These are phyloP conservation scores for Cephalopholis sonnerati DNA, from an alignment of 2,113 vertebrate species.

Conservation along the genomic window DNA sequence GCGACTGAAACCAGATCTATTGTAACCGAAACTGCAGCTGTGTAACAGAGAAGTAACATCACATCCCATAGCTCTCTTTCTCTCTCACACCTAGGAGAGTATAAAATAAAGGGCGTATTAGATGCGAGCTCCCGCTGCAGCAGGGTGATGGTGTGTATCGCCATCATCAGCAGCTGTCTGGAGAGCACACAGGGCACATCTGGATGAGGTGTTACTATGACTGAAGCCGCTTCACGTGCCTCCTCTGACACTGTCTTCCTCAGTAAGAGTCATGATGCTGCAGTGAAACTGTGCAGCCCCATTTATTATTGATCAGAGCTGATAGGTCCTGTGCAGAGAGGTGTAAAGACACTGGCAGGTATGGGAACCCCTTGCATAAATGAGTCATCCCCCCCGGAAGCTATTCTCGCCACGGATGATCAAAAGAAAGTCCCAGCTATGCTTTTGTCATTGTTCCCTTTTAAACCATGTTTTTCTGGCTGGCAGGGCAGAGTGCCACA, in stretches of 20 bases:
- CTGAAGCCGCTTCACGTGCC: constrained; percentile 27
- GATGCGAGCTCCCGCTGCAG: constrained; percentile 2
- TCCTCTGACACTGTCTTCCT: constrained; percentile 16
- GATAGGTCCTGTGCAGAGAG: constrained; percentile 45
- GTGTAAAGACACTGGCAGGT: constrained; percentile 1
- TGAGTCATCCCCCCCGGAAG: constrained; percentile 47
- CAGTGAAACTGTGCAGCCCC: constrained; percentile 30
- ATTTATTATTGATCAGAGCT: constrained; percentile 61
- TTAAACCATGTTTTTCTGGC: constrained; percentile 21
- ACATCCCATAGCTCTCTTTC: not conserved
- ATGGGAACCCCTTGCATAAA: constrained; percentile 25
- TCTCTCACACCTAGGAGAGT: not conserved
- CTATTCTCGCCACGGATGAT: constrained; percentile 45
- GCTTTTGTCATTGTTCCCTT: constrained; percentile 47
- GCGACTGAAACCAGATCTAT: constrained; percentile 48
- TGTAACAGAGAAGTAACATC: constrained; percentile 47
- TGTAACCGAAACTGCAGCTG: constrained; percentile 60
- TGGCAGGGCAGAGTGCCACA: constrained; percentile 36
- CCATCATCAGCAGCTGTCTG: constrained; percentile 55
- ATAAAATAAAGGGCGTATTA: constrained; percentile 31
- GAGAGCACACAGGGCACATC: constrained; percentile 47
- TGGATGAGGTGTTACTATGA: constrained; percentile 57
- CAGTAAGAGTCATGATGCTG: constrained; percentile 39
- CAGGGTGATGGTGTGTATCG: constrained; percentile 34
- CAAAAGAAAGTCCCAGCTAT: constrained; percentile 22